Evolutionary conservation across 23 tunicate species (phyloP), one percentile per base, ranked within the genome.

Genomic region (Halocynthia aurantium): DNA sequence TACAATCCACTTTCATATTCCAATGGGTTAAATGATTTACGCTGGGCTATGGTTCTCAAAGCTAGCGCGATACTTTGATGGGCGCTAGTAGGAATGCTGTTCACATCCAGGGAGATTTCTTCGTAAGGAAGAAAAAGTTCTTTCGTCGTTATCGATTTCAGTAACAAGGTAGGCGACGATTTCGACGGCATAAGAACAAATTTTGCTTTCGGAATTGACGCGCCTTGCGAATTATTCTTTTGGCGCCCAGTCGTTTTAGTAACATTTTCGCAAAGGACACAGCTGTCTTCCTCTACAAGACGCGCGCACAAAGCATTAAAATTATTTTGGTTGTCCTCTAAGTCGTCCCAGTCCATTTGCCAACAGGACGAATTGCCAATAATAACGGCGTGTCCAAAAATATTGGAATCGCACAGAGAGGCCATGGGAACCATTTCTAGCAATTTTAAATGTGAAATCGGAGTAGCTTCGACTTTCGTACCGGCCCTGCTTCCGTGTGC

Each of bases 261-360:
- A 21, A 70, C 18, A 73, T 89, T 84, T 73, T 89, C 77, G 56
- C 88, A 82, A 52, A 92, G 72, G 18, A 92, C 49, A 57, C 88
- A 80, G 75, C 77, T 51, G 12, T 82, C 64, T 40, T 56, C 57
- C 8, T 74, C 81, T 7, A 49, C 57, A 12, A 92, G 77, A 2
- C 76, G 53, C 44, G 57, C 71, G 54, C 87, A 86, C 1, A 92
- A 73, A 6, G 98, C 84, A 62, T 50, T 70, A 60, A 92, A 92
- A 10, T 82, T 69, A 52, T 82, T 82, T 31, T 83, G 91, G 77
- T 92, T 92, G 19, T 77, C 22, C 64, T 92, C 98, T 61, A 92
- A 61, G 15, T 82, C 98, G 50, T 92, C 92, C 98, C 98, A 92
- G 61, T 92, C 98, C 85, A 92, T 86, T 73, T 70, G 86, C 98